Conservation (phyloP, 2,888 invertebrate genomes). For the Sclerodermus sp. region DNA sequence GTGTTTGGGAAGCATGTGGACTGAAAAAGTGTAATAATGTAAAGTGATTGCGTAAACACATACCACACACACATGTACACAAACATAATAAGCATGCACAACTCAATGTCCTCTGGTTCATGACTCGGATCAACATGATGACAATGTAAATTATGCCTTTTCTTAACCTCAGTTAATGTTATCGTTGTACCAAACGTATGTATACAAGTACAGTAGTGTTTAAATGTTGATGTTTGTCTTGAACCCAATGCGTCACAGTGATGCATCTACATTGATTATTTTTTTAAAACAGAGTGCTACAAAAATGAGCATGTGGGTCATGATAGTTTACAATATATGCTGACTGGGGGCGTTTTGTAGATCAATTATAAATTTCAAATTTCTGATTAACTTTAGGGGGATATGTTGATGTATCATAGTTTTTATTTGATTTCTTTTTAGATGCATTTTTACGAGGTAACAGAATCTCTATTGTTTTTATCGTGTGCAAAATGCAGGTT, state of each 20-base stretch:
- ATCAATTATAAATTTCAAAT: slow-evolving; percentile 32
- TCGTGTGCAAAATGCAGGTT: neutral
- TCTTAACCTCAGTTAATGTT: slow-evolving; percentile 39
- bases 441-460: slow-evolving; percentile 26
- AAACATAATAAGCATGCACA: slow-evolving; percentile 33
- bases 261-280: slow-evolving; percentile 49
- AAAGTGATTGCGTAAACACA: slow-evolving; percentile 44
- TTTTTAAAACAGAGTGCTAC: slow-evolving; percentile 49
- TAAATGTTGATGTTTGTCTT: slow-evolving; percentile 49
- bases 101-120: slow-evolving; percentile 46
- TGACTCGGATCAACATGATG: slow-evolving; percentile 38
- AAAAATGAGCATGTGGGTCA: slow-evolving; percentile 42
- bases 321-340: slow-evolving; percentile 45
- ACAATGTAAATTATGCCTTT: slow-evolving; percentile 39
- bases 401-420: slow-evolving; percentile 28
- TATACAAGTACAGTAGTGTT: slow-evolving; percentile 30
- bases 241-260: slow-evolving; percentile 40
- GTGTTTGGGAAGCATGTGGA: slow-evolving; percentile 49
- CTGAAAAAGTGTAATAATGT: slow-evolving; percentile 48
- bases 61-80: slow-evolving; percentile 30
- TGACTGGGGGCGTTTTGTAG: slow-evolving; percentile 44
- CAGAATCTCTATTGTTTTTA: slow-evolving; percentile 12
- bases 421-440: slow-evolving; percentile 19
- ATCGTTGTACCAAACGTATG: slow-evolving; percentile 32
- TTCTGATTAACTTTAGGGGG: slow-evolving; percentile 17